phyloP scores from a whole-genome alignment of 2,797 vertebrate species.

The Halcyon chelicuti region DNA sequence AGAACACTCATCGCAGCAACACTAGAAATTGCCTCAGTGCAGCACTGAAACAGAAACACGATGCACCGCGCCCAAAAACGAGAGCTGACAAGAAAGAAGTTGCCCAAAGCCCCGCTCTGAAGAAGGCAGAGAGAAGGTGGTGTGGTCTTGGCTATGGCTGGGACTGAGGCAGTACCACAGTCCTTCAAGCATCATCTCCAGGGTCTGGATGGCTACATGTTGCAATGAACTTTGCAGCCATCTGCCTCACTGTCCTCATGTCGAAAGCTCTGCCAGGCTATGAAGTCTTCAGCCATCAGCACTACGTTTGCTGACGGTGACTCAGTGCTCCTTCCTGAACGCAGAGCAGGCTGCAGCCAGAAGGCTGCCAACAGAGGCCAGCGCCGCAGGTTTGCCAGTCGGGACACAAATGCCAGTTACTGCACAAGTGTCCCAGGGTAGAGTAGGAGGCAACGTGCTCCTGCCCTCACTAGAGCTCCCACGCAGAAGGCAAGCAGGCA shows the following conservation, averaged over 20 bases:
- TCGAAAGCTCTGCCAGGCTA: neutral
- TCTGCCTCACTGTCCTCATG: neutral
- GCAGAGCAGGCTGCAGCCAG: neutral
- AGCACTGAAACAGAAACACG: neutral
- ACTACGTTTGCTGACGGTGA: neutral
- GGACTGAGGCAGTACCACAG: neutral
- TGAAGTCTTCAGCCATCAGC: neutral
- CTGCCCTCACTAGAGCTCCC: neutral
- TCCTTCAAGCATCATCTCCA: neutral
- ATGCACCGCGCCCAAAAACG: fast-evolving
- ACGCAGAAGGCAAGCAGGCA: neutral
- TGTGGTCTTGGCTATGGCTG: neutral
- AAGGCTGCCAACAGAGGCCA: neutral
- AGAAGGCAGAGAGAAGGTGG: neutral
- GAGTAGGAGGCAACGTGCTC: neutral
- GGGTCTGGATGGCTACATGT: neutral
- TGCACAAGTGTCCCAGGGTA: neutral
- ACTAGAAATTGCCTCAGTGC: neutral
- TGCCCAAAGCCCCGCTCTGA: neutral
- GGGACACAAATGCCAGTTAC: neutral
- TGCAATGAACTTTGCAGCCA: neutral
- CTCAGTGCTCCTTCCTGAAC: neutral
- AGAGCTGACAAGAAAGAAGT: neutral
- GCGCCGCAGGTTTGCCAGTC: neutral
- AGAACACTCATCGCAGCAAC: neutral